These are phyloP conservation scores for Cephalopterus ornatus DNA, from an alignment of 2,113 vertebrate genomes.

Conservation along the genomic window DNA sequence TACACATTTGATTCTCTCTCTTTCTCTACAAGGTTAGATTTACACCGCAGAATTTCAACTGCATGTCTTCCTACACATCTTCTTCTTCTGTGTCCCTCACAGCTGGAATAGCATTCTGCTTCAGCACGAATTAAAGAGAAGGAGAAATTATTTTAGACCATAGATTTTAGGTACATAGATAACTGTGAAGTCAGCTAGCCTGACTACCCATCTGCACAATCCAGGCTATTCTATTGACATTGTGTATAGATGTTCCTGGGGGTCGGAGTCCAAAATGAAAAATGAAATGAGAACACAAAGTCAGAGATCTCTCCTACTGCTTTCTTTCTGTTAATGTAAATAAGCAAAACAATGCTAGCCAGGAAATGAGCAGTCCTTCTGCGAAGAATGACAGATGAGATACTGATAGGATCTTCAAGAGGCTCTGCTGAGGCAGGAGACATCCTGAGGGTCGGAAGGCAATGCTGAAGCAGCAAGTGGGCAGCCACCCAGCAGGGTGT, in stretches of 20 bases:
- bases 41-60: not conserved
- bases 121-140: slow-evolving; percentile 8
- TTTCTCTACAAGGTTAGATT: not conserved
- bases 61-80: not conserved
- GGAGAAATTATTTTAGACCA: not conserved
- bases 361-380: not conserved
- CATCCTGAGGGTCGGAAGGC: not conserved
- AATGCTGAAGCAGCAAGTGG: not conserved
- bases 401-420: not conserved
- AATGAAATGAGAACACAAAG: not conserved
- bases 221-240: not conserved
- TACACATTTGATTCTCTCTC: not conserved
- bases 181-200: not conserved
- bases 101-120: not conserved
- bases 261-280: not conserved
- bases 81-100: not conserved
- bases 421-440: not conserved
- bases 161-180: not conserved
- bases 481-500: not conserved
- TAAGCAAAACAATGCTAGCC: not conserved
- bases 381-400: not conserved
- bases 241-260: not conserved
- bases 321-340: not conserved
- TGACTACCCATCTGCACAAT: not conserved
- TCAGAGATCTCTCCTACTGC: not conserved